Base-by-base conservation (phyloP, 2,888 invertebrate species). In the Brassicogethes aeneus region DNA sequence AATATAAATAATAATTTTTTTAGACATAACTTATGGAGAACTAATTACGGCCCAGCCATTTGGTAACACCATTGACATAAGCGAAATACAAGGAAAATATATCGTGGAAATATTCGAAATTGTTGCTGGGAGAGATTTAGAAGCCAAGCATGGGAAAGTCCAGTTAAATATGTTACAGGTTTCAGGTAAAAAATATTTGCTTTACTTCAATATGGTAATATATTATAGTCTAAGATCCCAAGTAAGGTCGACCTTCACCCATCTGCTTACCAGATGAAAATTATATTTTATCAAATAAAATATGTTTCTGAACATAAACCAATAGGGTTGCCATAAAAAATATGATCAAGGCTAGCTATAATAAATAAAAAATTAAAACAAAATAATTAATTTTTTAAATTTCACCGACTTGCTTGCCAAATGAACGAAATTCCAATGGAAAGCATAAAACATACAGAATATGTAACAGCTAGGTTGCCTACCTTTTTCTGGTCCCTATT, bases 11-110 rank as follows among this genome's bases (percentile, higher is more conserved):
- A n/a, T n/a, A n/a, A n/a, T n/a, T 14, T 14, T 70, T 69, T 8
- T 61, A 85, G 86, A 79, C 3, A 75, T 85, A 10, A 85, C 83
- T 1, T 80, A 79, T 30, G 79, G 78, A 36, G 80, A 81, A 41
- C 57, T 89, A 3, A 66, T 83, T 3, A 76, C 79, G 53, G 75
- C 80, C 15, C 72, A 80, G 43, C 91, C 91, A 0, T 91, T 90
- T 59, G 79, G 79, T 57, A 88, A 89, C 63, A 76, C 74, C 33
- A 69, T 89, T 44, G 80, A 85, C 53, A 70, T 81, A 7, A 76
- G 82, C 42, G 80, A 82, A 51, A 60, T 91, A 40, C 70, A 72
- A 36, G 91, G 91, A 0, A 63, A 71, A 14, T 37, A 43, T 17
- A 17, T 46, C 2, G 15, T 31, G 15, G 17, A 41, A 16, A 46